Conservation (phyloP, 2,888 invertebrate species). For the Nomada fucata region DNA sequence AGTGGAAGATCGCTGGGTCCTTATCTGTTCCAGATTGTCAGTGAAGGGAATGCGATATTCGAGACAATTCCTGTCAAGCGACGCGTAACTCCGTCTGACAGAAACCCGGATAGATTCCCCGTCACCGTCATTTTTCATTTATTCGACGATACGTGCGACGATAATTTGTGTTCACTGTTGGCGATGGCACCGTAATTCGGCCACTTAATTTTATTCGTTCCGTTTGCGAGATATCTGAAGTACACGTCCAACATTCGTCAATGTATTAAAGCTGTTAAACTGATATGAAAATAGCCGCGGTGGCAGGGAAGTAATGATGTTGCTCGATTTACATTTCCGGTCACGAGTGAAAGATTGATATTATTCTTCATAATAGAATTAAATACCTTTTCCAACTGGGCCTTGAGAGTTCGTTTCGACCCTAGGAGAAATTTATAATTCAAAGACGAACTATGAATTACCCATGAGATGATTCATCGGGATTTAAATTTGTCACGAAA, state of each 20-base stretch:
- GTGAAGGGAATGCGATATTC: conserved; percentile 51
- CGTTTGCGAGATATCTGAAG: not conserved
- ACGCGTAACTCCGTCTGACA: not conserved
- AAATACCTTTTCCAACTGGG: not conserved
- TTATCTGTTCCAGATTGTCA: conserved; percentile 55
- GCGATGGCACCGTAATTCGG: not conserved
- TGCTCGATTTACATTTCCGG: not conserved
- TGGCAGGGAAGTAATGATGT: not conserved
- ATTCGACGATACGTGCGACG: too few species aligned
- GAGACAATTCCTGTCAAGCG: conserved; percentile 49
- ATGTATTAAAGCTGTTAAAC: not conserved
- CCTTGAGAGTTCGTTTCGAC: not conserved
- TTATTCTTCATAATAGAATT: not conserved
- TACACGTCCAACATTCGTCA: too few species aligned
- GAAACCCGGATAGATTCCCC: conserved; percentile 8
- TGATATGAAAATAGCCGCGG: not conserved
- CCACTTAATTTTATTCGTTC: not conserved
- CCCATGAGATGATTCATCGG: too few species aligned
- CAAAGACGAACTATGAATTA: not conserved
- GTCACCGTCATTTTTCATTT: not conserved
- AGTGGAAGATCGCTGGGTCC: conserved; percentile 47
- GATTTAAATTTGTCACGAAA: conserved; percentile 1
- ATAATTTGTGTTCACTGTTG: not conserved
- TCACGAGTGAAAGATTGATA: not conserved
- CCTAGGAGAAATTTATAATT: conserved; percentile 11